phyloP scores from a whole-genome alignment of 1,140 invertebrate species.

The Hetaerina americana region DNA sequence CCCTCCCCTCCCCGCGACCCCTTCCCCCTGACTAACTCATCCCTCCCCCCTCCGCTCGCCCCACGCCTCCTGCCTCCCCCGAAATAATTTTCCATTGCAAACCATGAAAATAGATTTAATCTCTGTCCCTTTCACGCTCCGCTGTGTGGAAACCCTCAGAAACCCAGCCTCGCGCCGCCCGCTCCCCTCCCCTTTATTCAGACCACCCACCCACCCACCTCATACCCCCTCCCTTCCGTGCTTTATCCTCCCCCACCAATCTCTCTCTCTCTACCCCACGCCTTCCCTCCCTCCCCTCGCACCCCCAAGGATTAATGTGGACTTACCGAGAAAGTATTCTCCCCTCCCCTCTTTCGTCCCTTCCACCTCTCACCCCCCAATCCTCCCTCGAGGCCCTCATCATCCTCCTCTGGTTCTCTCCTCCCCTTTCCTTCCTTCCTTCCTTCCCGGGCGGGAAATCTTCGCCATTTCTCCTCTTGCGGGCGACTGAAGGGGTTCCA shows the following conservation, averaged over 20 bases:
- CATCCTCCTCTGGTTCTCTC: too few species aligned
- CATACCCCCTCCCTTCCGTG: slow-evolving; percentile 2
- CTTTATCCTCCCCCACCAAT: slow-evolving; percentile 5
- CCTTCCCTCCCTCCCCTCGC: slow-evolving; percentile 6
- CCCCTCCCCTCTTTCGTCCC: neutral
- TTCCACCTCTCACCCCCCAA: neutral
- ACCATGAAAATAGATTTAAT: neutral
- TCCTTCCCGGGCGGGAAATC: too few species aligned
- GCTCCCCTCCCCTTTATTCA: neutral
- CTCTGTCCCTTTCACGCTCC: neutral
- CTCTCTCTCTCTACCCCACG: slow-evolving; percentile 6
- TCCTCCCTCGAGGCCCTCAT: neutral
- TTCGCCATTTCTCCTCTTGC: too few species aligned
- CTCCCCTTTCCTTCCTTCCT: too few species aligned
- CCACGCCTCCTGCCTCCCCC: neutral
- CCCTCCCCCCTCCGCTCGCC: slow-evolving; percentile 2
- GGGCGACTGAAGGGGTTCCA: too few species aligned
- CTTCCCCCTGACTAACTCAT: slow-evolving; percentile 6
- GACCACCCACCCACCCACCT: neutral
- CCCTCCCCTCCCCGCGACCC: slow-evolving; percentile 10
- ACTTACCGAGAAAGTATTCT: too few species aligned
- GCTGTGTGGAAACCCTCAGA: neutral
- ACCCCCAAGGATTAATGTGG: too few species aligned
- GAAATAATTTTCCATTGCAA: slow-evolving; percentile 1
- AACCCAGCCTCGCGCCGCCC: neutral